phyloP scores from a whole-genome alignment of 1,140 invertebrate species.

The Drosophila triauraria region DNA sequence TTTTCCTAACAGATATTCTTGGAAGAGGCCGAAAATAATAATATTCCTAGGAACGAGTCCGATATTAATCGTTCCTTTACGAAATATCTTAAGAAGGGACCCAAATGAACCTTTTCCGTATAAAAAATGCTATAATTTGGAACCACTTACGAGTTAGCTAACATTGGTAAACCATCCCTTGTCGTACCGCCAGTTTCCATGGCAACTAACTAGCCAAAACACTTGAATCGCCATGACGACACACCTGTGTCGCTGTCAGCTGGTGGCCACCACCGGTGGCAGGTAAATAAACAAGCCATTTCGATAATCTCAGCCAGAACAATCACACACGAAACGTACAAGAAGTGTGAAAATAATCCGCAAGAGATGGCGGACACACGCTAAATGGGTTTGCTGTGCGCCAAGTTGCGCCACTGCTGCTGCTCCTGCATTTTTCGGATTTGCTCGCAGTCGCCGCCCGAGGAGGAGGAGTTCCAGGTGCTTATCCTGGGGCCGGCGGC shows the following conservation, averaged over 20 bases:
- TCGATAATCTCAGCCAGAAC: not conserved
- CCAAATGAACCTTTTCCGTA: not conserved
- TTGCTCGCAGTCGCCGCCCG: not conserved
- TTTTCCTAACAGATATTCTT: not conserved
- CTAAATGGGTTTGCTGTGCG: conserved; percentile 63
- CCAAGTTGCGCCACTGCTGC: conserved; percentile 49
- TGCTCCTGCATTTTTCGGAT: conserved; percentile 36
- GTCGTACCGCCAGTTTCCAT: conserved; percentile 15
- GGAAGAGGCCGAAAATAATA: not conserved
- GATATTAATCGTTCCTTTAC: not conserved
- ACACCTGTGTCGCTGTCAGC: conserved; percentile 44
- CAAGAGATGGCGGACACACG: conserved; percentile 1
- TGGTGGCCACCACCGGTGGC: conserved; percentile 28
- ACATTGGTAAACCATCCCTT: conserved; percentile 8
- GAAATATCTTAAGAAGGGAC: no score
- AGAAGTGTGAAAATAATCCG: conserved; percentile 3
- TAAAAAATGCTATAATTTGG: not conserved
- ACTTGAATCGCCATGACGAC: conserved; percentile 30
- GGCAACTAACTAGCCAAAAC: conserved; percentile 48
- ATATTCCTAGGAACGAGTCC: no score
- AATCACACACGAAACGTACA: no score
- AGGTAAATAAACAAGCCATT: conserved; percentile 59
- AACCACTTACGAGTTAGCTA: conserved; percentile 8
- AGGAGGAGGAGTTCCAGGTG: conserved; percentile 55
- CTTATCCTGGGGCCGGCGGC: conserved; percentile 63